These are phyloP conservation scores for Pantala flavescens DNA, from an alignment of 1,140 invertebrate species.

Conservation along the genomic window DNA sequence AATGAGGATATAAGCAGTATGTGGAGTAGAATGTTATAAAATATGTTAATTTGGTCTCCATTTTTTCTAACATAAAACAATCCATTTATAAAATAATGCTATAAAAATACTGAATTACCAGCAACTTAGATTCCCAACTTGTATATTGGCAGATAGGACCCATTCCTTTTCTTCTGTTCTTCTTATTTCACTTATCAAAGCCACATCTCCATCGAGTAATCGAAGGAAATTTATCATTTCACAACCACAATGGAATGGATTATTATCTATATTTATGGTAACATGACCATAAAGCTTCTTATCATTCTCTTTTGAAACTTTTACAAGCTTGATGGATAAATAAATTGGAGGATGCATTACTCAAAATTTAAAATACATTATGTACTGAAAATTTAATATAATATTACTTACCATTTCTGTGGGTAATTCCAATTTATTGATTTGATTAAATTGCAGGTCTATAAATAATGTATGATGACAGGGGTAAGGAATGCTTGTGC, in stretches of 20 bases:
- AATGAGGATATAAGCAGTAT: no score
- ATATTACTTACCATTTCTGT: background rate
- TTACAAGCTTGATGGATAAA: background rate
- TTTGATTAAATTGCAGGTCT: background rate
- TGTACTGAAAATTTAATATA: background rate
- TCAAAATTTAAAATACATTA: background rate
- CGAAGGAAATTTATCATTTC: background rate
- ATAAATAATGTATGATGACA: background rate
- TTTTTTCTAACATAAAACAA: no score
- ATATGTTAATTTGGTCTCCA: no score
- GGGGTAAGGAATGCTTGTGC: background rate
- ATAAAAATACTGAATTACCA: background rate
- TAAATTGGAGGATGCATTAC: background rate
- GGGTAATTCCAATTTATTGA: background rate
- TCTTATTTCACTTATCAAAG: background rate
- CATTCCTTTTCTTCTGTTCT: background rate
- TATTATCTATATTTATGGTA: background rate
- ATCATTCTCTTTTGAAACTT: background rate
- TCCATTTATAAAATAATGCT: no score
- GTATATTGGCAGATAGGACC: background rate
- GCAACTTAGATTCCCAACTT: background rate
- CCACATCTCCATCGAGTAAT: background rate
- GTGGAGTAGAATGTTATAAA: no score
- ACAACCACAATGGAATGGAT: background rate
- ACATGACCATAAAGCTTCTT: background rate